These are phyloP conservation scores for Samia ricini DNA, from an alignment of 1,140 invertebrate genomes.

Conservation along the genomic window DNA sequence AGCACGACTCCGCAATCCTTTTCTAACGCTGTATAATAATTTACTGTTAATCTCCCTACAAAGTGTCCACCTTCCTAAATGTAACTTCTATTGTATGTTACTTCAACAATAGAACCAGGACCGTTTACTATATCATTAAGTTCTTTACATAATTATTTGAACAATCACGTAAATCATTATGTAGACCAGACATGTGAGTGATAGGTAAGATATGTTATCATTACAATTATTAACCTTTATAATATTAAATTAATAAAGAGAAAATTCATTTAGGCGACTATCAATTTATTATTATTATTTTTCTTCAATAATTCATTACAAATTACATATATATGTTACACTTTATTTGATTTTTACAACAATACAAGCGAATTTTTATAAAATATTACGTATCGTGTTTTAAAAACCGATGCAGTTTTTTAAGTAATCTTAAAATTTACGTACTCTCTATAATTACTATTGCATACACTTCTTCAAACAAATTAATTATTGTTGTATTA, in stretches of 20 bases:
- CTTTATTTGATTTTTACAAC: no score
- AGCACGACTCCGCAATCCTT: not conserved
- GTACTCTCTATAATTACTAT: no score
- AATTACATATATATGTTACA: no score
- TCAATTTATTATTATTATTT: no score
- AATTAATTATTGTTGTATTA: no score
- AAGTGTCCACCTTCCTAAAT: not conserved
- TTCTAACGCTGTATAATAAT: not conserved
- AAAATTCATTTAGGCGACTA: not conserved
- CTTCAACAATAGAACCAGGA: not conserved
- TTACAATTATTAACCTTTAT: not conserved
- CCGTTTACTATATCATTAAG: not conserved
- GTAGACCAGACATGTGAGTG: not conserved
- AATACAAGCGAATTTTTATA: no score
- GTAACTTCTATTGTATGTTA: not conserved
- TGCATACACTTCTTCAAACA: no score
- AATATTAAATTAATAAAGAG: not conserved
- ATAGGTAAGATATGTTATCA: not conserved
- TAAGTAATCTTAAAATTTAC: no score
- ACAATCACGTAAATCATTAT: not conserved
- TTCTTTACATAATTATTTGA: not conserved
- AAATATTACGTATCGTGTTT: no score
- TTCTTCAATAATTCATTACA: no score
- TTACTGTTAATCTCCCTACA: not conserved
- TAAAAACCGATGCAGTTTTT: no score